Base-by-base conservation (phyloP, 2,797 vertebrate genomes). In the Kryptolebias ocellatus region DNA sequence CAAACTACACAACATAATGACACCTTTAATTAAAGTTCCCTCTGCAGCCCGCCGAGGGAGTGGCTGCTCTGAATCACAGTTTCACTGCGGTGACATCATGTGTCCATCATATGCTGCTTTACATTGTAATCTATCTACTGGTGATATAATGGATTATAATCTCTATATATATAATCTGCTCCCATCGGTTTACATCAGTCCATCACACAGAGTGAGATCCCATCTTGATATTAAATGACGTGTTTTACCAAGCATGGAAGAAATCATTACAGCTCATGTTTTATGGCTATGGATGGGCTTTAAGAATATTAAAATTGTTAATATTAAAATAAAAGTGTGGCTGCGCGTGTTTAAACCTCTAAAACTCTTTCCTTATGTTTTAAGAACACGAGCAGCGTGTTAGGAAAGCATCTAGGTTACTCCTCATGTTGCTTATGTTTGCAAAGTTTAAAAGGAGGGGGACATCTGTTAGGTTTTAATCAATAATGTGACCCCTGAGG, bases 81-180 rank as follows among this genome's bases (percentile, higher is more conserved):
- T 79, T 65, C 80, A 66, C 53, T 64, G 49, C 45, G 28, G 39
- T 73, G 53, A 61, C 64, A 61, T 72, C 20, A 72, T 79, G 60
- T 61, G 67, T 55, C 70, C 34, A 66, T 63, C 74, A 79, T 70
- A 67, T 80, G 85, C 67, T 82, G 77, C 74, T 24, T 75, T 54
- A 64, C 56, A 14, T 20, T 80, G 60, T 80, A 80, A 86, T 89
- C 78, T 77, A 83, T 83, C 76, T 62, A 53, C 14, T 64, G 61
- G 60, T 49, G 81, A 82, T 77, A 70, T 85, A 69, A 78, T 79
- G 63, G 84, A 87, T 87, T 79, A 85, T 82, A 85, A 86, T 86
- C 79, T 76, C 70, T 15, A 37, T 83, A 70, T 90, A 87, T 83
- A 70, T 90, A 87, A 89, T 91, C 89, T 91, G 76, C 53, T 66